Evolutionary conservation across 2,888 invertebrate genomes (phyloP).

Genomic region (Scaptomyza caliginosa): DNA sequence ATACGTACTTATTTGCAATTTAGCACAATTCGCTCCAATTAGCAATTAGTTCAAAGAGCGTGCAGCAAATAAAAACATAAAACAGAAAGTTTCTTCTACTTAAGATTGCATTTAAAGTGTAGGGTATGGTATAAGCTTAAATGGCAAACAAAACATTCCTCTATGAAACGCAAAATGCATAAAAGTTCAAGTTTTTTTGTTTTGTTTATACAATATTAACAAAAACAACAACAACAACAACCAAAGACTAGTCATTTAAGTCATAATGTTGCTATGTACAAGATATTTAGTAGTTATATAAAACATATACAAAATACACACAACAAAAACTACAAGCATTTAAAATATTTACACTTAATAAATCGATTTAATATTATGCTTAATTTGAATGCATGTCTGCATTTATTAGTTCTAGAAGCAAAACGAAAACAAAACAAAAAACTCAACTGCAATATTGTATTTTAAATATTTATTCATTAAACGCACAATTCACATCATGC

Average conservation of each 20-base stretch:
- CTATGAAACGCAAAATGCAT: slow-evolving; percentile 54
- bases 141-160: slow-evolving; percentile 61
- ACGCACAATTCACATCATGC: slow-evolving; percentile 48
- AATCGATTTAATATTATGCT: slow-evolving; percentile 42
- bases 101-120: slow-evolving; percentile 22
- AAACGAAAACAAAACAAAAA: slow-evolving; percentile 44
- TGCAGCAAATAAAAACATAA: slow-evolving; percentile 16
- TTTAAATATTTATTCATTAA: slow-evolving; percentile 78
- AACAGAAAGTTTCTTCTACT: slow-evolving; percentile 30
- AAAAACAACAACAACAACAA: slow-evolving; percentile 63
- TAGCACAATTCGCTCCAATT: slow-evolving; percentile 59
- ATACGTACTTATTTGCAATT: slow-evolving; percentile 47
- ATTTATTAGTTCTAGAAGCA: slow-evolving; percentile 53
- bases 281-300: slow-evolving; percentile 46
- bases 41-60: slow-evolving; percentile 56
- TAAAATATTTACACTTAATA: slow-evolving; percentile 42
- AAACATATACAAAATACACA: slow-evolving; percentile 10
- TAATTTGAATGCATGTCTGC: slow-evolving; percentile 42
- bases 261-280: slow-evolving; percentile 76
- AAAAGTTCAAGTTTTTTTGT: slow-evolving; percentile 66
- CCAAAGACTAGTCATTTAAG: slow-evolving; percentile 82
- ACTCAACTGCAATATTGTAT: slow-evolving; percentile 77
- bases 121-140: slow-evolving; percentile 18
- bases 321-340: slow-evolving; percentile 6
- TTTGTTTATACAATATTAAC: slow-evolving; percentile 39